Base-by-base conservation (phyloP, 2,113 vertebrate genomes). In the Lates calcarifer region DNA sequence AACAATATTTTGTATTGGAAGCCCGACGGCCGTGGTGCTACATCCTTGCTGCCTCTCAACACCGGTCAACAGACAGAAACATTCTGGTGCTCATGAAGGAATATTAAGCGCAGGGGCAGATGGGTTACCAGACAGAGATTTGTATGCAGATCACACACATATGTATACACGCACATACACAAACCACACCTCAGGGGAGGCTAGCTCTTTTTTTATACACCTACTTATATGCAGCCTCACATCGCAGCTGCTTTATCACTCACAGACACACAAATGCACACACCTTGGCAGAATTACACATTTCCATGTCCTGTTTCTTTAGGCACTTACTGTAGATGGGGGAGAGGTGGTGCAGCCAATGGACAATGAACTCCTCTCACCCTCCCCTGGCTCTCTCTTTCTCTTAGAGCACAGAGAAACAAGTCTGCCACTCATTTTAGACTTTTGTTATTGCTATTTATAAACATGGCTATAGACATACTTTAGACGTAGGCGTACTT, bases 271-370 rank as follows among this genome's bases (percentile, higher is more conserved):
- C 39, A 60, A 31, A 47, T 47, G 37, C 69, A 31, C 71, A 74
- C 81, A 77, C 67, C 77, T 60, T 61, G 61, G 70, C 56, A 65
- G 77, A 84, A 67, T 65, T 51, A 69, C 45, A 74, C 68, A 82
- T 77, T 74, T 85, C 62, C 70, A 47, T 68, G 88, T 83, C 79
- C 80, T 88, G 81, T 90, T 90, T 90, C 76, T 81, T 41, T 0
- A 80, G 87, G 82, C 78, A 11, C 45, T 86, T 17, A n/a, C n/a
- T n/a, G n/a, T n/a, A 65, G 61, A 92, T 89, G 75, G 56, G 64
- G 85, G 75, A 66, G 75, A 81, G 69, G 63, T 74, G 75, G 55
- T 61, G 64, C 60, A 65, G 77, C 65, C 66, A 72, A 61, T 82
- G 79, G 85, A 77, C 74, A 67, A 57, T 85, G 51, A 83, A 76